Conservation (phyloP, 2,888 invertebrate genomes). For the Junonia oenone region DNA sequence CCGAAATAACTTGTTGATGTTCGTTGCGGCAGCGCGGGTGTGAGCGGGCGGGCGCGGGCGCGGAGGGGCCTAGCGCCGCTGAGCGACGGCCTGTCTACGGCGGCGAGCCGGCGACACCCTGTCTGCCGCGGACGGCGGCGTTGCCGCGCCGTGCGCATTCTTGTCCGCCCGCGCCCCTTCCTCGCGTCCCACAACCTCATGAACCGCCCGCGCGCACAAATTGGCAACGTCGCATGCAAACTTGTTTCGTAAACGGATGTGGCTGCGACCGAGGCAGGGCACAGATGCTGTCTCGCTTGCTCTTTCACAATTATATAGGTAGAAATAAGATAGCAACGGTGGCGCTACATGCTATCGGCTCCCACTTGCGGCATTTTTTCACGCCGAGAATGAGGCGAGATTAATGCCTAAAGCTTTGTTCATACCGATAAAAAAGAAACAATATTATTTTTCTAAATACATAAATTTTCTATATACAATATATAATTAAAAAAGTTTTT, state of each 20-base stretch:
- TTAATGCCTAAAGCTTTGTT: conserved; percentile 70
- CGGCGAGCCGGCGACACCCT: conserved; percentile 94
- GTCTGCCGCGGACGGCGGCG: conserved; percentile 91
- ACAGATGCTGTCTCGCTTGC: conserved; percentile 49
- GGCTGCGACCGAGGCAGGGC: conserved; percentile 77
- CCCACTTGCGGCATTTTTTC: conserved; percentile 82
- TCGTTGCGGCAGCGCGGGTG: conserved; percentile 60
- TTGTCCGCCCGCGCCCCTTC: conserved; percentile 69
- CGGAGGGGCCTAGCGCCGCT: conserved; percentile 67
- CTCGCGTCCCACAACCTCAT: conserved; percentile 48
- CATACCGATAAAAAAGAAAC: conserved; percentile 35
- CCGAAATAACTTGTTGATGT: conserved; percentile 80
- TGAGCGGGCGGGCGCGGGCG: conserved; percentile 51
- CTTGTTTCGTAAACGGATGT: conserved; percentile 87
- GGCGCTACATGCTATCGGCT: conserved; percentile 80
- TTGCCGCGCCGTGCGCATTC: conserved; percentile 81
- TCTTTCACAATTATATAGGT: conserved; percentile 34
- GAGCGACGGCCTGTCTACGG: conserved; percentile 89
- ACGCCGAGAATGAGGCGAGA: conserved; percentile 83
- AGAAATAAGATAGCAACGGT: conserved; percentile 61
- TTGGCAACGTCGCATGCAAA: conserved; percentile 82
- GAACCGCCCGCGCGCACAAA: conserved; percentile 64
- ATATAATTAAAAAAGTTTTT: too few species aligned
- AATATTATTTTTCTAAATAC: not conserved
- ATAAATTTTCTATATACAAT: too few species aligned